Base-by-base conservation (phyloP, 2,888 invertebrate species). In the Sarcophaga variegata region DNA sequence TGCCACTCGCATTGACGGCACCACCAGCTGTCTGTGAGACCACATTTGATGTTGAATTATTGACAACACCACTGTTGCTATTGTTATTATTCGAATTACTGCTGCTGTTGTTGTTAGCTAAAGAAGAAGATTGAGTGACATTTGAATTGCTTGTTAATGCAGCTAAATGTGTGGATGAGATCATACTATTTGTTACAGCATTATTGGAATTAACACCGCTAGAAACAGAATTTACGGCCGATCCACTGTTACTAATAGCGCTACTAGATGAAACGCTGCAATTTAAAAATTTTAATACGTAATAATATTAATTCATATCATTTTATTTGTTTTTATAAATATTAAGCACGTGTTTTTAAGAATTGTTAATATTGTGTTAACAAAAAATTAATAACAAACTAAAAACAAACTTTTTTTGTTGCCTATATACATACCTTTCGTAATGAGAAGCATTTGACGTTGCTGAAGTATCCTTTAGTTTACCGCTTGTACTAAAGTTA, bases 401-500 rank as follows among this genome's bases (percentile, higher is more conserved):
- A n/a, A 25, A 20, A 25, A 25, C 8, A 17, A 66, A 25, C 17
- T 17, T 54, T 17, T 17, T 54, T 17, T 54, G 12, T 54, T 14
- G 17, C 17, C 17, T 54, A 14, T 54, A 14, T 14, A 54, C 54
- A 54, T 92, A 94, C 93, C 93, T 93, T 90, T 94, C 93, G 88
- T 92, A 94, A 89, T 93, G 93, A 83, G 93, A 90, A 86, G 90
- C 89, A 89, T 92, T 93, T 84, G 92, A 91, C 80, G 92, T 91
- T 74, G 92, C 90, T 80, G 93, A 90, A 80, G 93, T 91, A 88
- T 94, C 93, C 92, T 93, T 94, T 86, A 93, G 91, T 90, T 94
- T 94, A 90, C 93, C 91, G 90, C 92, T 93, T 85, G 90, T 88
- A 92, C 92, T 93, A 91, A 93, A 93, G 91, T 93, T 94, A 92